These are phyloP conservation scores for Zaprionus gabonicus DNA, from an alignment of 1,140 invertebrate species.

Conservation along the genomic window DNA sequence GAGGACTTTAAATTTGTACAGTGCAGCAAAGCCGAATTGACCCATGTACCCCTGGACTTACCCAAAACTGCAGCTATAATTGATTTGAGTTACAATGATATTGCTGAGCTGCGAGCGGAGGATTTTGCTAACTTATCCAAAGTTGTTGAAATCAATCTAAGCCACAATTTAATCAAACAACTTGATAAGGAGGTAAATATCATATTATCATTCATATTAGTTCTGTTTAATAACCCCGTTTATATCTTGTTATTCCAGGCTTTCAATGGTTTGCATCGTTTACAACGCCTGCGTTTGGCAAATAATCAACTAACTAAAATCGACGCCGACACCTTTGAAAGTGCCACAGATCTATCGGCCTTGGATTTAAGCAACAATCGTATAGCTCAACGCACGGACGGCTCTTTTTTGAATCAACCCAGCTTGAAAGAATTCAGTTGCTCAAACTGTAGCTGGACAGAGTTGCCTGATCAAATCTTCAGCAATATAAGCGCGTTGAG, in stretches of 20 bases:
- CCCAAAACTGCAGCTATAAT: constrained; percentile 71
- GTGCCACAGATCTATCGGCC: constrained; percentile 84
- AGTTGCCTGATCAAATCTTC: constrained; percentile 80
- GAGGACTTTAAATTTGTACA: constrained; percentile 73
- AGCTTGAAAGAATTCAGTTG: constrained; percentile 69
- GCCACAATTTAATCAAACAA: constrained; percentile 65
- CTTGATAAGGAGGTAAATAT: constrained; percentile 71
- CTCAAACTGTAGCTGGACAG: constrained; percentile 75
- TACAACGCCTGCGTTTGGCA: constrained; percentile 84
- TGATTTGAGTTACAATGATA: constrained; percentile 79
- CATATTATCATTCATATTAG: background rate
- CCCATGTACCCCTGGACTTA: constrained; percentile 73
- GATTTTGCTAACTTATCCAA: constrained; percentile 75
- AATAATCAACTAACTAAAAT: constrained; percentile 86
- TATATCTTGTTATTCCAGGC: constrained; percentile 40
- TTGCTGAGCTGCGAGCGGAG: constrained; percentile 63
- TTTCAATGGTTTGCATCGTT: constrained; percentile 58
- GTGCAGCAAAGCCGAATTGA: constrained; percentile 67
- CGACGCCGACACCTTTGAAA: constrained; percentile 85
- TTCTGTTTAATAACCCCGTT: background rate
- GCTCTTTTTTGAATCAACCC: constrained; percentile 77
- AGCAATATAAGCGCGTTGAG: constrained; percentile 84
- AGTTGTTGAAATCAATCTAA: constrained; percentile 76
- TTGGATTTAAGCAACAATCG: constrained; percentile 85
- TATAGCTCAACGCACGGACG: constrained; percentile 82